Percentiles rank a stretch among this genome's conserved stretches.
Evolutionary conservation across 2,113 vertebrate species (phyloP).

Genomic region (Gila orcuttii): DNA sequence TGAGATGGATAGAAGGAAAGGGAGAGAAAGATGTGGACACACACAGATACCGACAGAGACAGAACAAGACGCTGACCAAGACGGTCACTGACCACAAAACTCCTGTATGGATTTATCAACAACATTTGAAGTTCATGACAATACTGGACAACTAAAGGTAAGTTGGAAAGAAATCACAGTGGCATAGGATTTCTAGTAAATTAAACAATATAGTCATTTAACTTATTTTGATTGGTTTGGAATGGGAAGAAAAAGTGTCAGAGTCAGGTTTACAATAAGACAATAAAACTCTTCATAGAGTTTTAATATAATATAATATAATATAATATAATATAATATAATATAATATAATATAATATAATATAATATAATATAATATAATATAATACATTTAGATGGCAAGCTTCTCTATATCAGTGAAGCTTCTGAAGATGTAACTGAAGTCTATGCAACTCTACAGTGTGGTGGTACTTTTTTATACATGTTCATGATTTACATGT

Average conservation of each 20-base stretch:
- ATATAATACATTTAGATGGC: neutral
- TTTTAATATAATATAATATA: neutral
- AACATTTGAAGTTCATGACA: slow-evolving; percentile 15
- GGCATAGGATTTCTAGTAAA: neutral
- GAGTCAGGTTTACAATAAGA: neutral
- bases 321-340: neutral
- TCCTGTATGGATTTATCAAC: slow-evolving; percentile 42
- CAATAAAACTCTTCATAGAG: neutral
- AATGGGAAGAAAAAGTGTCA: neutral
- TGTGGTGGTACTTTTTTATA: neutral
- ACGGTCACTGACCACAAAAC: slow-evolving; percentile 34
- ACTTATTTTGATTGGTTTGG: neutral
- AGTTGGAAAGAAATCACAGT: slow-evolving; percentile 9
- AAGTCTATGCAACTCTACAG: no score
- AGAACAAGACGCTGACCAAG: slow-evolving; percentile 60
- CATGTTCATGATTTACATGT: neutral
- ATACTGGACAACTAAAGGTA: slow-evolving; percentile 34
- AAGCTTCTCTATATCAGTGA: no score
- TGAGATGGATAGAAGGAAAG: slow-evolving; percentile 74
- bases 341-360: neutral
- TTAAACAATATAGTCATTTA: neutral
- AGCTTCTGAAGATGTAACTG: no score
- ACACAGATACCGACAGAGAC: slow-evolving; percentile 62
- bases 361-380: neutral
- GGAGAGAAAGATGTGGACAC: slow-evolving; percentile 64